A percentile compares a stretch with the other conserved stretches of the same genome.
phyloP scores from a whole-genome alignment of 1,140 invertebrate species.

The Polypedilum pembai region DNA sequence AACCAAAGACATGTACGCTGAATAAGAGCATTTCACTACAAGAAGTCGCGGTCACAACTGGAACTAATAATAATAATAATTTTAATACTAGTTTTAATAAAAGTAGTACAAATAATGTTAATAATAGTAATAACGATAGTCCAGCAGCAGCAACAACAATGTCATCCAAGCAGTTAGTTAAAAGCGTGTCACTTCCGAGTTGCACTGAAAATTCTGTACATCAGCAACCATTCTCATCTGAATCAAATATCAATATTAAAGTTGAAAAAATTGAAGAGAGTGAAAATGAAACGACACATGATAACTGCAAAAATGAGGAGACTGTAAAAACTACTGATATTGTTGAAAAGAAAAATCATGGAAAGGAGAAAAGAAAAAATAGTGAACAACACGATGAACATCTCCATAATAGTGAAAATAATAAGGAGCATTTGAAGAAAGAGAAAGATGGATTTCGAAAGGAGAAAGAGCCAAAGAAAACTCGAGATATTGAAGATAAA shows the following conservation, averaged over 20 bases:
- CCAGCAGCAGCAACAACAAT: neutral
- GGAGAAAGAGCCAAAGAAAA: constrained; percentile 28
- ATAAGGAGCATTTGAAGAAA: constrained; percentile 20
- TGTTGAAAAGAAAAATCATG: constrained; percentile 18
- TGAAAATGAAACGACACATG: constrained; percentile 17
- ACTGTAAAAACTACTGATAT: neutral
- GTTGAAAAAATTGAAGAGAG: neutral
- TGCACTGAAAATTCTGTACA: neutral
- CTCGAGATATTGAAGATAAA: neutral
- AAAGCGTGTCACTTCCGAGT: neutral
- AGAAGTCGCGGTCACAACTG: constrained; percentile 31
- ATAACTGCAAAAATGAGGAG: constrained; percentile 29
- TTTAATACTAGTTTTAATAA: constrained; percentile 33
- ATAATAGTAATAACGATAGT: constrained; percentile 29
- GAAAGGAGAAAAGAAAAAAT: constrained; percentile 31
- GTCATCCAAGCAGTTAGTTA: constrained; percentile 32
- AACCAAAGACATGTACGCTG: constrained; percentile 32
- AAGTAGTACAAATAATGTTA: constrained; percentile 31
- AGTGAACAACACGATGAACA: constrained; percentile 29
- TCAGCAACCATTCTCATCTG: neutral
- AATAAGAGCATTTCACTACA: constrained; percentile 40
- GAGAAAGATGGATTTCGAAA: constrained; percentile 1
- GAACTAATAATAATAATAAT: constrained; percentile 34
- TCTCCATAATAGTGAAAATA: neutral
- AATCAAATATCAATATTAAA: constrained; percentile 22